These are phyloP conservation scores for Sitodiplosis mosellana DNA, from an alignment of 1,140 invertebrate genomes.

Conservation along the genomic window DNA sequence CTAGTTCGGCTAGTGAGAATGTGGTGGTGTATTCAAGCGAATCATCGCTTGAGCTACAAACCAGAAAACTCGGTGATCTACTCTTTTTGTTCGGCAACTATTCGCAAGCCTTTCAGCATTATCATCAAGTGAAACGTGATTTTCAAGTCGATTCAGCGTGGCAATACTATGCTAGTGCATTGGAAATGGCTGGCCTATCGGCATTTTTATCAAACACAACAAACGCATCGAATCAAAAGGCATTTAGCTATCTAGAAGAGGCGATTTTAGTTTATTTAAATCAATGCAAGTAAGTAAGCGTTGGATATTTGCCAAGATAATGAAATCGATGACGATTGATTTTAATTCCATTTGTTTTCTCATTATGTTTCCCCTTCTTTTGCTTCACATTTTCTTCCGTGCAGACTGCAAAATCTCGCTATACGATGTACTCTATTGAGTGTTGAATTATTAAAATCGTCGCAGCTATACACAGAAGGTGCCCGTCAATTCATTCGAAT, in stretches of 20 bases:
- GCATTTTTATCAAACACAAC: constrained; percentile 76
- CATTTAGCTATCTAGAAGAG: constrained; percentile 82
- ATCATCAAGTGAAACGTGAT: constrained; percentile 89
- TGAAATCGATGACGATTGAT: no score
- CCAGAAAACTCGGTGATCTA: constrained; percentile 80
- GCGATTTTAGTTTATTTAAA: constrained; percentile 79
- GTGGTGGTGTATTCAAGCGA: constrained; percentile 72
- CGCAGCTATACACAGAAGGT: constrained; percentile 64
- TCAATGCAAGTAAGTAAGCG: constrained; percentile 54
- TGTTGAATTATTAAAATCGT: constrained; percentile 64
- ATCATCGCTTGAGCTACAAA: constrained; percentile 73
- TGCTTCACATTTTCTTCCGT: no score
- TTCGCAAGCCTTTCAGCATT: constrained; percentile 76
- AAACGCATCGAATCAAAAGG: constrained; percentile 53
- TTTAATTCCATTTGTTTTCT: constrained; percentile 9
- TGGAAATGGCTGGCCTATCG: constrained; percentile 88
- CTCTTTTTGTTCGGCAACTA: constrained; percentile 95
- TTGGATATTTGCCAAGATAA: background rate
- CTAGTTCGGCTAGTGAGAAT: constrained; percentile 47
- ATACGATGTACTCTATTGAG: constrained; percentile 76
- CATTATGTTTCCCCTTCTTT: no score
- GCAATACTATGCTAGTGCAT: constrained; percentile 87
- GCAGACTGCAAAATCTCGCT: constrained; percentile 70
- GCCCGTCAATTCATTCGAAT: constrained; percentile 85
- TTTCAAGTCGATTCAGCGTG: constrained; percentile 92